Base-by-base conservation (phyloP, 2,113 vertebrate genomes). In the Bubo blakistoni region DNA sequence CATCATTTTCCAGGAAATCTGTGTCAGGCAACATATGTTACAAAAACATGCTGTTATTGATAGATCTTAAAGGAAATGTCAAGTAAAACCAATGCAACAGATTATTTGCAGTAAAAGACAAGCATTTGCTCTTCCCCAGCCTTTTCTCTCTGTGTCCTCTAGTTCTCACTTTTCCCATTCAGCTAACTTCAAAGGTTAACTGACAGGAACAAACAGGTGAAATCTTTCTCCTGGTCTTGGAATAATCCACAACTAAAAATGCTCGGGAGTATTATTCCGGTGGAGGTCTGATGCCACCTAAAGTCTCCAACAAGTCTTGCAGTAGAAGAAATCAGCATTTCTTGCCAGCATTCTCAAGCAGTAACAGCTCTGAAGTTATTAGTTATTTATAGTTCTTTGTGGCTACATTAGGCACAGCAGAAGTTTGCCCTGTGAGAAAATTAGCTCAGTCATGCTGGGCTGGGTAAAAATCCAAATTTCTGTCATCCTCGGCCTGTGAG, bases 211-310 rank as follows among this genome's bases (percentile, higher is more conserved):
- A 70, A 76, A 72, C 38, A 81, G 74, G 58, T 88, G 87, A 82
- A 86, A 71, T 7, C 15, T 58, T 77, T 82, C 65, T 82, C 51
- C 21, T 80, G 90, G 36, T 86, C 59, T 58, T 52, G 52, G 30
- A 93, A 81, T 30, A 66, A 22, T 11, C 27, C 27, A 27, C 46
- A 81, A 7, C 8, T 57, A 7, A 87, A 91, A 92, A 62, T 51
- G 16, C 34, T 92, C 4, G 6, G 0, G 6, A 66, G 61, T 14
- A n/a, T 63, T 87, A 34, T 78, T 76, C 26, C 3, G 2, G 58
- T 92, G 67, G 93, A 95, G 14, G 25, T 93, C 73, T 96, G 63
- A 91, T 94, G 97, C 97, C 97, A 96, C 82, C 97, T 97, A 95
- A 91, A 88, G 97, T 81, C 76, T 95, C 61, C n/a, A 77, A 32